Conservation (phyloP, 2,113 vertebrate genomes). For the Ramphastos sulfuratus region DNA sequence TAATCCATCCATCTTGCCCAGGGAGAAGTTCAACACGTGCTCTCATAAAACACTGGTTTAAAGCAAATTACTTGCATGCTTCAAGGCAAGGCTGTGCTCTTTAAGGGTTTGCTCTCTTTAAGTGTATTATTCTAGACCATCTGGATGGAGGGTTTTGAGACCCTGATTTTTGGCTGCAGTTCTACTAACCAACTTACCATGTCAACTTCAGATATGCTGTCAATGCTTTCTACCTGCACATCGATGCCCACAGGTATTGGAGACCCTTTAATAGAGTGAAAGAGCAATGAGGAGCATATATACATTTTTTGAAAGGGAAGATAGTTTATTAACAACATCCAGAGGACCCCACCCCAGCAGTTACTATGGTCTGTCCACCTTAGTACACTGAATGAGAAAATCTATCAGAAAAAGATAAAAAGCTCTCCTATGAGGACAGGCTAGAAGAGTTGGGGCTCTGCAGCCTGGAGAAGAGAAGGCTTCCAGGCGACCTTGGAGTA, state of each 20-base stretch:
- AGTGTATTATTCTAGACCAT: background rate
- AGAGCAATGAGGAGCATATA: background rate
- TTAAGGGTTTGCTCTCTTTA: background rate
- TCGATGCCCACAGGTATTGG: constrained; percentile 90
- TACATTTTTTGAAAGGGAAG: background rate
- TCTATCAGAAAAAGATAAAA: background rate
- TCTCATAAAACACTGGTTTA: background rate
- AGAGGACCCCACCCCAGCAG: background rate
- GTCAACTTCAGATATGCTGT: constrained; percentile 94
- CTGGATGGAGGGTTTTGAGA: background rate
- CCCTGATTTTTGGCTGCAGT: background rate
- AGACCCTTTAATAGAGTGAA: constrained; percentile 72
- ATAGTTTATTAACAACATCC: background rate
- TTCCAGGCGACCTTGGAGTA: no score
- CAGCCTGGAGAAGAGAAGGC: no score
- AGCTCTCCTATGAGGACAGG: no score
- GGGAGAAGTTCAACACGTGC: background rate
- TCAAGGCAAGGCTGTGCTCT: background rate
- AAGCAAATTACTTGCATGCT: background rate
- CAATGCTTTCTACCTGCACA: constrained; percentile 92
- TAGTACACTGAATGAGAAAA: background rate
- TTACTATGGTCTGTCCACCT: background rate
- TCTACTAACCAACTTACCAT: constrained; percentile 83
- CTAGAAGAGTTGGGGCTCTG: no score
- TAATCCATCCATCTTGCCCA: background rate